Percentiles rank a stretch among this genome's conserved stretches.
These are phyloP conservation scores for Orycteropus afer DNA, from an alignment of 2,113 vertebrate genomes.

Conservation along the genomic window DNA sequence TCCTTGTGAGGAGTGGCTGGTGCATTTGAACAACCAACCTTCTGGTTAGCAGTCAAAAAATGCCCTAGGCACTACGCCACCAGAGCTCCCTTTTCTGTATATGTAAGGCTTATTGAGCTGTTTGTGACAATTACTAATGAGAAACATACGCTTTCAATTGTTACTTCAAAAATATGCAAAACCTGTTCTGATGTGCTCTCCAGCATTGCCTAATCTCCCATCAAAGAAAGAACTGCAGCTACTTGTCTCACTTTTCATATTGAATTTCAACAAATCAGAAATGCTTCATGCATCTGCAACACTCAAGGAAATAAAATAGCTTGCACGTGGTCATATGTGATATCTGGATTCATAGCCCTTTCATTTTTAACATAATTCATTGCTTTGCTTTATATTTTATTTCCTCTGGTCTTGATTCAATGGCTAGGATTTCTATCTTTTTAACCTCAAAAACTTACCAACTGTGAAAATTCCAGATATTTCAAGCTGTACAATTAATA, in stretches of 20 bases:
- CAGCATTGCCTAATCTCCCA: slow-evolving; percentile 43
- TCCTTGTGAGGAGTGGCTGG: too few species aligned
- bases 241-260: slow-evolving; percentile 70
- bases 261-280: slow-evolving; percentile 56
- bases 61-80: too few species aligned
- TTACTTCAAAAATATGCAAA: slow-evolving; percentile 45
- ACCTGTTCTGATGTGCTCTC: not conserved
- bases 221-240: slow-evolving; percentile 62
- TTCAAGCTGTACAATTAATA: slow-evolving; percentile 25
- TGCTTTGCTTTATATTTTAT: slow-evolving; percentile 51
- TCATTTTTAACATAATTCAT: slow-evolving; percentile 48
- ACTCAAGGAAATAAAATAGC: slow-evolving; percentile 65
- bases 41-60: too few species aligned
- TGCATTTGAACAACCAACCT: too few species aligned
- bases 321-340: slow-evolving; percentile 11
- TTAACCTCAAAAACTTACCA: slow-evolving; percentile 48
- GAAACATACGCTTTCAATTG: slow-evolving; percentile 4
- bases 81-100: too few species aligned
- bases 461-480: not conserved
- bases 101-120: not conserved
- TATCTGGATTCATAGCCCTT: slow-evolving; percentile 57
- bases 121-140: not conserved
- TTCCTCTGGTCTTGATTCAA: slow-evolving; percentile 53
- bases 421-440: slow-evolving; percentile 42
- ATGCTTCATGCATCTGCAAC: slow-evolving; percentile 40